Evolutionary conservation across 1,140 invertebrate genomes (phyloP).

Genomic region (Prorops nasuta): DNA sequence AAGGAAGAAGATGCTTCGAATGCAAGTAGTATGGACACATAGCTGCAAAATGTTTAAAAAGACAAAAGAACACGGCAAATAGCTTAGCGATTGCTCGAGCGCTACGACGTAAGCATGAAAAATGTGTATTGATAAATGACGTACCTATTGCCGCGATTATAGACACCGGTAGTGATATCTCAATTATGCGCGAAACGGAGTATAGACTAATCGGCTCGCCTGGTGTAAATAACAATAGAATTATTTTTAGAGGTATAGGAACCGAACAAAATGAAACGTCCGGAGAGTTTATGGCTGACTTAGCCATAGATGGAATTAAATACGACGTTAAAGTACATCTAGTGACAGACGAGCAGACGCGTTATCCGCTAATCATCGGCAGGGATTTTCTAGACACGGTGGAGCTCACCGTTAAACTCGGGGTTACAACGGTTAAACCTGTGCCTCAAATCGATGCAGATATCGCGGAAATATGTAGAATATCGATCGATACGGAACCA

Average conservation of each 20-base stretch:
- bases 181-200: too few relatives aligned
- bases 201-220: too few relatives aligned
- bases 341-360: too few relatives aligned
- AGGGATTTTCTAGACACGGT: background rate
- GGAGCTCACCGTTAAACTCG: background rate
- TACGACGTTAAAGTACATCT: too few relatives aligned
- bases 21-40: constrained; percentile 1
- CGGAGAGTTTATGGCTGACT: too few relatives aligned
- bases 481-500: background rate
- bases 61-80: background rate
- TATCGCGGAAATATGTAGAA: background rate
- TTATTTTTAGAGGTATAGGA: too few relatives aligned
- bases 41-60: background rate
- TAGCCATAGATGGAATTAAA: too few relatives aligned
- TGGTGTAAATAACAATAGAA: too few relatives aligned
- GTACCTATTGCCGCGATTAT: background rate
- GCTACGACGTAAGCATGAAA: background rate
- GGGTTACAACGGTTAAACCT: background rate
- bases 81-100: too few relatives aligned
- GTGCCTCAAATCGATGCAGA: background rate
- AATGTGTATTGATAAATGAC: background rate
- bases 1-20: constrained; percentile 4
- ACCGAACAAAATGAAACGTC: too few relatives aligned
- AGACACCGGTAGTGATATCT: too few relatives aligned
- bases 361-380: background rate